Conservation (phyloP, 2,113 vertebrate genomes). For the Pelodiscus sinensis region DNA sequence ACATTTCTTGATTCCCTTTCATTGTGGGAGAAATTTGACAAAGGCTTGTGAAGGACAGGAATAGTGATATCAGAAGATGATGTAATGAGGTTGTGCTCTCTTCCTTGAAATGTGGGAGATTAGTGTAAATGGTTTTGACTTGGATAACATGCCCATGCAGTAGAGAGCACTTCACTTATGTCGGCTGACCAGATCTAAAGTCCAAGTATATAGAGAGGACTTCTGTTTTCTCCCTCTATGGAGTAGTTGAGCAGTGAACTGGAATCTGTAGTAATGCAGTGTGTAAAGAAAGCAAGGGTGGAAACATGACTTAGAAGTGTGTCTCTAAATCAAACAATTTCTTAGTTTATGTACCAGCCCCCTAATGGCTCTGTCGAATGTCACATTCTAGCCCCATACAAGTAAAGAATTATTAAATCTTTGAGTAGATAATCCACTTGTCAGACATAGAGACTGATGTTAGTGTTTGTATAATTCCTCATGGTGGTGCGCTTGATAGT, state of each 20-base stretch:
- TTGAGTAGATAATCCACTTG: not conserved
- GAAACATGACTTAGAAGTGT: not conserved
- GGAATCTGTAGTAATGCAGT: not conserved
- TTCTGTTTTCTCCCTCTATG: not conserved
- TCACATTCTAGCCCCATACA: rapidly evolving
- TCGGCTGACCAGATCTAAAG: not conserved
- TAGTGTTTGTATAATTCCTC: not conserved
- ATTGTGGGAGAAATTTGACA: not conserved
- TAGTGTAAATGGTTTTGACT: not conserved
- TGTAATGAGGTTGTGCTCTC: not conserved
- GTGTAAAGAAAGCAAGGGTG: not conserved
- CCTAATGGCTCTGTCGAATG: not conserved
- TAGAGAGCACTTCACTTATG: not conserved
- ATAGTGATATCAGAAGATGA: not conserved
- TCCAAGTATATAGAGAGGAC: not conserved
- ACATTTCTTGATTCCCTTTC: not conserved
- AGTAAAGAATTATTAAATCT: not conserved
- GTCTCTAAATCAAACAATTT: not conserved
- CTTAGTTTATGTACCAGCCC: not conserved
- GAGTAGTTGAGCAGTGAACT: not conserved
- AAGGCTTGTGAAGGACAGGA: not conserved
- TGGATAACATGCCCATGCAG: not conserved
- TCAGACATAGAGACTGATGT: not conserved
- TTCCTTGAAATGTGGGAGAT: not conserved
- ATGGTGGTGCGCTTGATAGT: not conserved